These are phyloP conservation scores for Entosphenus tridentatus DNA, from an alignment of 2,113 vertebrate species.

Conservation along the genomic window DNA sequence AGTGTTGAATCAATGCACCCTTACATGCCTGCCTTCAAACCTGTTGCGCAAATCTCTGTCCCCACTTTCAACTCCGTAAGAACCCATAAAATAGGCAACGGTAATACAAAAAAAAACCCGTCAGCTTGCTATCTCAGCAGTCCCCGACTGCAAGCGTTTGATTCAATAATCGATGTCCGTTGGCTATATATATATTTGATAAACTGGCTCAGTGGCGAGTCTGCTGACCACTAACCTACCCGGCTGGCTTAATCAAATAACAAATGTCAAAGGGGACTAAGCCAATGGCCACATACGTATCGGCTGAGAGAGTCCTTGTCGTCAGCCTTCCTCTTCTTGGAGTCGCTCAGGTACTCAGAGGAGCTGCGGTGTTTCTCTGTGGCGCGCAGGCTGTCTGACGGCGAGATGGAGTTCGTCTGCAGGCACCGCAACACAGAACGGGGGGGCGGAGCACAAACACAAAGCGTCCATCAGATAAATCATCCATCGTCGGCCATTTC, in stretches of 20 bases:
- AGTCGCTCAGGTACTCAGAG: constrained; percentile 51
- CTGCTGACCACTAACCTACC: background rate
- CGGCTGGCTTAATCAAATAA: background rate
- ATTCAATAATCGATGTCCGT: too few species aligned
- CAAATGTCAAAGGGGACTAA: background rate
- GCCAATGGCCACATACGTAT: constrained; percentile 40
- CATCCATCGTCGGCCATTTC: background rate
- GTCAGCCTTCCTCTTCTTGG: constrained; percentile 78
- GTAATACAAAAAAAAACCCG: too few species aligned
- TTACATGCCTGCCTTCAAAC: too few species aligned
- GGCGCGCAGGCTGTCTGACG: constrained; percentile 62
- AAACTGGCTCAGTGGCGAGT: too few species aligned
- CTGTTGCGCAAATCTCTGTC: too few species aligned
- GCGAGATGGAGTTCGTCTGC: constrained; percentile 80
- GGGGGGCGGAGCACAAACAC: background rate
- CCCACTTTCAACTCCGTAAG: too few species aligned
- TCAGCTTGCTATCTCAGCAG: too few species aligned
- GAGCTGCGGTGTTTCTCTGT: constrained; percentile 75
- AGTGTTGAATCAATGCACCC: too few species aligned
- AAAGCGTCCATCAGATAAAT: background rate
- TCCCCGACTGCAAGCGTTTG: too few species aligned
- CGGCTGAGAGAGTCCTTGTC: constrained; percentile 79
- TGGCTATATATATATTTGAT: too few species aligned
- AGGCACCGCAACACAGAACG: constrained; percentile 4
- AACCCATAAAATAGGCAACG: too few species aligned